Evolutionary conservation across 2,113 vertebrate species (phyloP), one percentile per base, ranked within the genome.

Genomic region (Boleophthalmus pectinirostris): DNA sequence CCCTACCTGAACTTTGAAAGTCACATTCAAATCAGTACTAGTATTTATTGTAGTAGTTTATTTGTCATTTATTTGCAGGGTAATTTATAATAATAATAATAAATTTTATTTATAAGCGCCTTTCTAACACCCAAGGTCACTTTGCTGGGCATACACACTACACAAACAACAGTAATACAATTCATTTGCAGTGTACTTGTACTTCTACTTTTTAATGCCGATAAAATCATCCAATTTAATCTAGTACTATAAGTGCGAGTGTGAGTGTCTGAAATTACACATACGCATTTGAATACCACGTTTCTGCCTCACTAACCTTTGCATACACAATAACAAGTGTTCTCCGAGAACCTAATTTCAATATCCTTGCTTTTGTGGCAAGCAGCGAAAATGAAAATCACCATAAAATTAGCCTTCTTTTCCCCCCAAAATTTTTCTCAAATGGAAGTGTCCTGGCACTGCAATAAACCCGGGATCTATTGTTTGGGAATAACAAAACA

Each of bases 401-500:
- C 7, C 23, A 12, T 29, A 57, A 80, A 71, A 84, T 66, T 35
- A 20, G 35, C 38, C 43, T 25, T 47, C n/a, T 46, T 82, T 54
- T 21, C 24, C 12, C n/a, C 7, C 64, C 67, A 35, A 70, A 78
- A 82, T 45, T 67, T 71, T 58, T 66, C 54, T 57, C 43, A 33
- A 79, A 77, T n/a, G 33, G 60, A 77, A 20, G 58, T 63, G 61
- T 65, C 58, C 21, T 60, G 53, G 58, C 24, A 5, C 20, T 2
- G 53, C 68, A 65, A 38, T 47, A 70, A 68, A 72, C 79, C 38
- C 66, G 16, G 7, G 47, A 15, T 65, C 66, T 74, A 46, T 79
- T 73, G 78, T 80, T 65, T 60, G 76, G 74, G 77, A 77, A 84
- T 66, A 83, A 71, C 66, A 77, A 58, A 84, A 78, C 72, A 81